Evolutionary conservation across 2,888 invertebrate genomes (phyloP).

Genomic region (Nephrotoma appendiculata): DNA sequence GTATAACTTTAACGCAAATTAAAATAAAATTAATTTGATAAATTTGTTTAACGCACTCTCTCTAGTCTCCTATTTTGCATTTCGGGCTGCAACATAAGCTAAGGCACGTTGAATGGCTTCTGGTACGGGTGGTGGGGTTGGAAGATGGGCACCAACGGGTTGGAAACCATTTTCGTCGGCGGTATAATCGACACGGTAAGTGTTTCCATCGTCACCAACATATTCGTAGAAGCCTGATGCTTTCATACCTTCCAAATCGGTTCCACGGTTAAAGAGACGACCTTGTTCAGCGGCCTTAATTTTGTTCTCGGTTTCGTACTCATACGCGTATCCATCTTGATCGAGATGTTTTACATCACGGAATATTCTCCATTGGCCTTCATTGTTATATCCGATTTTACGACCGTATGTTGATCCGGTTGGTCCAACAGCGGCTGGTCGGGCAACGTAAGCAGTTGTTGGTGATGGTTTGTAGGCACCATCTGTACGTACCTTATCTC

Average conservation of each 20-base stretch:
- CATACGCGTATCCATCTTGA: conserved; percentile 18
- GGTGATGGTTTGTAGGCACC: neutral
- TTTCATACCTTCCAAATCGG: conserved; percentile 31
- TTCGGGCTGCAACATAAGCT: conserved; percentile 10
- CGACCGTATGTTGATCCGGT: neutral
- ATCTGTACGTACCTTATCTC: neutral
- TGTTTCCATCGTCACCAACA: neutral
- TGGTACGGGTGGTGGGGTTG: conserved; percentile 24
- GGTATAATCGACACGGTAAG: neutral
- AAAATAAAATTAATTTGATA: neutral
- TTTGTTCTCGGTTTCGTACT: conserved; percentile 38
- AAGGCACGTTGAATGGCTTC: conserved; percentile 36
- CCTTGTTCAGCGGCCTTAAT: conserved; percentile 35
- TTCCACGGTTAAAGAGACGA: conserved; percentile 33
- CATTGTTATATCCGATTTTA: neutral
- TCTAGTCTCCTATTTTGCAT: neutral
- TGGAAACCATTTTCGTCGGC: conserved; percentile 6
- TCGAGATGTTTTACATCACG: conserved; percentile 23
- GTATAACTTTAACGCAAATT: neutral
- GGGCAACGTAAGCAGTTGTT: neutral
- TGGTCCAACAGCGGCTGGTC: neutral
- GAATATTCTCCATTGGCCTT: conserved; percentile 27
- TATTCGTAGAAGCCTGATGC: neutral
- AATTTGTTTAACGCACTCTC: neutral
- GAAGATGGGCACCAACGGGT: conserved; percentile 17